Conservation (phyloP, 2,113 vertebrate species). For the Ancistrus triradiatus region DNA sequence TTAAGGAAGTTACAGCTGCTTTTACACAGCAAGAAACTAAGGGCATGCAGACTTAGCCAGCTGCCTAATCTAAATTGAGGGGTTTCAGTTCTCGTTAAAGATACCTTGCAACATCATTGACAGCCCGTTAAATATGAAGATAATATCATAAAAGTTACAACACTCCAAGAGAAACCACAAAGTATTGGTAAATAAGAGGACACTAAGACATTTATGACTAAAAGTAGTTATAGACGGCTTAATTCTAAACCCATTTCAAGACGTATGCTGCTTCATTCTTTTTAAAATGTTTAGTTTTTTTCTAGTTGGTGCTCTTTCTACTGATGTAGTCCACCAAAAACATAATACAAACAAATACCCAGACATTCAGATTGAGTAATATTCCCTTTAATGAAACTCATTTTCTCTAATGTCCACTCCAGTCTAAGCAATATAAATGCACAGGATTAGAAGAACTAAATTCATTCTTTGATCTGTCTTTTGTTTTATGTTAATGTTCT, state of each 20-base stretch:
- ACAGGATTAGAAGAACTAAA: too few species aligned
- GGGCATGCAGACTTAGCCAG: constrained; percentile 60
- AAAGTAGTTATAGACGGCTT: neutral
- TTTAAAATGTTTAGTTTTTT: neutral
- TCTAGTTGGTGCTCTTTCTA: neutral
- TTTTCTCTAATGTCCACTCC: too few species aligned
- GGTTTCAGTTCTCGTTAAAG: constrained; percentile 68
- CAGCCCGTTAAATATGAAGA: constrained; percentile 39
- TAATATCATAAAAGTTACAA: constrained; percentile 66
- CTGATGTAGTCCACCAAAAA: too few species aligned
- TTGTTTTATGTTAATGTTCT: too few species aligned
- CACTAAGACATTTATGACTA: neutral
- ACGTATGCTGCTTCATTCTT: neutral
- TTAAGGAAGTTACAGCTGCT: constrained; percentile 69
- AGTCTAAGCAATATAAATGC: too few species aligned
- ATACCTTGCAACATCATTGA: constrained; percentile 45
- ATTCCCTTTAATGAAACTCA: too few species aligned
- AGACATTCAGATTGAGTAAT: too few species aligned
- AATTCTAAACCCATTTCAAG: neutral
- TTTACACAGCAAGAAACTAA: constrained; percentile 67
- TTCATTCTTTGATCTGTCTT: too few species aligned
- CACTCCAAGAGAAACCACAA: constrained; percentile 58
- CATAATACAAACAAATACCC: too few species aligned
- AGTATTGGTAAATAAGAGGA: constrained; percentile 13
- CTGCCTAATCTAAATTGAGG: constrained; percentile 61